Evolutionary conservation across 2,113 vertebrate genomes (phyloP).

Genomic region (Ageneiosus marmoratus): DNA sequence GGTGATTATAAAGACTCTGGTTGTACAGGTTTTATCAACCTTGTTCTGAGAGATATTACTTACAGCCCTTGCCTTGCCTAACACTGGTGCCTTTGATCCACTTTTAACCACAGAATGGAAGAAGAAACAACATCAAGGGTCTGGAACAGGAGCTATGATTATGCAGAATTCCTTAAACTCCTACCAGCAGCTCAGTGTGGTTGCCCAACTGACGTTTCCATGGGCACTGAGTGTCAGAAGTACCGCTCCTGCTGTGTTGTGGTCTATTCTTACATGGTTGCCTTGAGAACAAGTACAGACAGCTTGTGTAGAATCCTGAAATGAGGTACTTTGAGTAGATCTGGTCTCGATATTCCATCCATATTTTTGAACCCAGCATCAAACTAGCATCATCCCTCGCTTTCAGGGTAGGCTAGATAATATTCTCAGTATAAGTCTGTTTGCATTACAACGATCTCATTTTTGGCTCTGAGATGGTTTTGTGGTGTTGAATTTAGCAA

Average conservation of each 20-base stretch:
- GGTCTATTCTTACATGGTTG: constrained; percentile 28
- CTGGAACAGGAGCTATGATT: constrained; percentile 36
- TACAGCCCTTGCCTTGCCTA: background rate
- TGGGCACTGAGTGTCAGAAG: constrained; percentile 27
- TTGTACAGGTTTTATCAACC: background rate
- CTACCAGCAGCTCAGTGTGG: constrained; percentile 20
- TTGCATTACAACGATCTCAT: background rate
- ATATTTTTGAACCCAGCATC: background rate
- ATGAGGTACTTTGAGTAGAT: background rate
- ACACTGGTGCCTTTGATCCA: constrained; percentile 27
- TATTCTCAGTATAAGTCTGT: background rate
- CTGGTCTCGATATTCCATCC: background rate
- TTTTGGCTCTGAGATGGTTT: background rate
- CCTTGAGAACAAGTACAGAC: constrained; percentile 16
- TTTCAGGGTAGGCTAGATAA: background rate
- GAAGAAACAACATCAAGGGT: constrained; percentile 34
- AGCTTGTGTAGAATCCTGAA: background rate
- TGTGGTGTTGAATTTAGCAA: background rate
- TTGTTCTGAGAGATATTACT: constrained; percentile 23
- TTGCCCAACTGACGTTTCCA: constrained; percentile 26
- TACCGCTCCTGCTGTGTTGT: background rate
- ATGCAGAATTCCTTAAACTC: constrained; percentile 22
- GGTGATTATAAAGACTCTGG: constrained; percentile 2
- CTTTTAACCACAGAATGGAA: constrained; percentile 35
- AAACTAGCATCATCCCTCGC: background rate